A percentile compares a stretch with the other conserved stretches of the same genome.
Conservation (phyloP, 2,113 vertebrate genomes). For the Xiphophorus hellerii region DNA sequence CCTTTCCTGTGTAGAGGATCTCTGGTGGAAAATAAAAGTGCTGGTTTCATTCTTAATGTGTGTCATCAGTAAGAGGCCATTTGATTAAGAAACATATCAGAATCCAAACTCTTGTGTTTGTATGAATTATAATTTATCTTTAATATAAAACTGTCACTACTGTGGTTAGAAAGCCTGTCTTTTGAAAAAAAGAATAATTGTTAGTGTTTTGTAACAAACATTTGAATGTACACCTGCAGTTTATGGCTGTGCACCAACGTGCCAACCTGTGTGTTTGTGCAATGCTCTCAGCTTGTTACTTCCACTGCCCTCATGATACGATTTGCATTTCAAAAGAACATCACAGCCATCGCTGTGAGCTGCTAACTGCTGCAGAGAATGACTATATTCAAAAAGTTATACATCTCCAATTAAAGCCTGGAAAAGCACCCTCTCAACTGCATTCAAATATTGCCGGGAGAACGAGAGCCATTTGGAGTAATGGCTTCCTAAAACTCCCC, state of each 20-base stretch:
- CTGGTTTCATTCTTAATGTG: background rate
- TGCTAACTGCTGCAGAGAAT: constrained; percentile 17
- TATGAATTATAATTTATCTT: background rate
- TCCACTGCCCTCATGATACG: background rate
- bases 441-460: constrained; percentile 36
- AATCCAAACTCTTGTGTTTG: background rate
- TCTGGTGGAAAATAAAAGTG: background rate
- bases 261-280: constrained; percentile 15
- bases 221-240: constrained; percentile 4
- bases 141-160: background rate
- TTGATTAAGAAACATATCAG: background rate
- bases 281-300: constrained; percentile 18
- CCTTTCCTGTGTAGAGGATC: background rate
- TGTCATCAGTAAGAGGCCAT: background rate
- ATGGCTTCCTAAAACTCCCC: constrained; percentile 63
- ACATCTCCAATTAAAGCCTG: constrained; percentile 33
- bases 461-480: constrained; percentile 61
- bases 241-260: constrained; percentile 3
- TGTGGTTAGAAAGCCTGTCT: background rate
- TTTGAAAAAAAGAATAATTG: background rate
- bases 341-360: constrained; percentile 14
- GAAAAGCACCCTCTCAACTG: constrained; percentile 3
- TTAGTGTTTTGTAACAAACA: background rate
- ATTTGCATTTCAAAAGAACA: constrained; percentile 40
- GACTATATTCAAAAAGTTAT: constrained; percentile 36